phyloP scores from a whole-genome alignment of 2,888 invertebrate genomes.

The Antheraea assamensis region DNA sequence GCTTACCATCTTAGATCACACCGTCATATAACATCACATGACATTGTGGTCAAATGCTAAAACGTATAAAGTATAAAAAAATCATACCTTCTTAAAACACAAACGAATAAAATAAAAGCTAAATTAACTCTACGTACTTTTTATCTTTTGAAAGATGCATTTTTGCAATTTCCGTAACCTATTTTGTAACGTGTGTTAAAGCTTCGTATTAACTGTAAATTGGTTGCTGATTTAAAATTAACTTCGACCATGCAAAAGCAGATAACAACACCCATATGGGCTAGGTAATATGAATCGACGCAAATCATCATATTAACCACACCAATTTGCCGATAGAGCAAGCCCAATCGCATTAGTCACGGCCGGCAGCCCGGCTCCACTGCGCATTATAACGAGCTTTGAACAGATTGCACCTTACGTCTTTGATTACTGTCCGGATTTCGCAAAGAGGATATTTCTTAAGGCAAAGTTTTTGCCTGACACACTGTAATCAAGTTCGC shows the following conservation, averaged over 20 bases:
- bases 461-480: conserved; percentile 16
- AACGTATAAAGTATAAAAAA: too few relatives aligned
- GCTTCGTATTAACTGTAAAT: not conserved
- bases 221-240: not conserved
- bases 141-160: too few relatives aligned
- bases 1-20: too few relatives aligned
- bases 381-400: conserved; percentile 20
- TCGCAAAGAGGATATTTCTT: conserved; percentile 20
- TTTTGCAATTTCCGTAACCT: not conserved
- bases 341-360: conserved; percentile 18
- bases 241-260: not conserved
- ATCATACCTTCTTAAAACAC: too few relatives aligned
- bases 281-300: conserved; percentile 5
- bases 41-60: too few relatives aligned
- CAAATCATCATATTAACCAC: conserved; percentile 16
- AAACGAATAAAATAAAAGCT: too few relatives aligned
- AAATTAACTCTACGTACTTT: too few relatives aligned
- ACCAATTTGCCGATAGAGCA: conserved; percentile 19
- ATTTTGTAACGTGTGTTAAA: not conserved
- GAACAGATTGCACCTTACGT: conserved; percentile 23
- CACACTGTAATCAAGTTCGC: not conserved
- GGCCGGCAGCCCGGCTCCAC: conserved; percentile 16
- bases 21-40: too few relatives aligned
- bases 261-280: conserved; percentile 7
- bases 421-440: conserved; percentile 22